Conservation (phyloP, 1,140 invertebrate genomes). For the Centruroides sculpturatus region DNA sequence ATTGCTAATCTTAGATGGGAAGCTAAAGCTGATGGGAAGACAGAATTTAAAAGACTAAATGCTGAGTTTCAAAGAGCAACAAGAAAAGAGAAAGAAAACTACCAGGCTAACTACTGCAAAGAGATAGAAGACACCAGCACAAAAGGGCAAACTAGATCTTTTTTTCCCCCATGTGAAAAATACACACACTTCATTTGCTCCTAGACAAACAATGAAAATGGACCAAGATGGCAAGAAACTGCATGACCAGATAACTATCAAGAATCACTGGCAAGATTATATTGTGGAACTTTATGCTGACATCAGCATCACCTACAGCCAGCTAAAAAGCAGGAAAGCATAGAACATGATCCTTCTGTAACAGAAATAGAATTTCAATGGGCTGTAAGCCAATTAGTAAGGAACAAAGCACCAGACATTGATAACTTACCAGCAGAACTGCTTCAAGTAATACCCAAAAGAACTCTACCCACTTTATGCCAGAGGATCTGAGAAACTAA, state of each 20-base stretch:
- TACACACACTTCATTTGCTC: background rate
- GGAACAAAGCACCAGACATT: background rate
- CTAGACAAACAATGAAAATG: background rate
- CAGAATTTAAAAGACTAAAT: background rate
- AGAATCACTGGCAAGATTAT: background rate
- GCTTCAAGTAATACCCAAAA: background rate
- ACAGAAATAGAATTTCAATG: background rate
- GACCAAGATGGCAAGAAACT: background rate
- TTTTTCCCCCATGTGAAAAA: background rate
- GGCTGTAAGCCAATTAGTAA: background rate
- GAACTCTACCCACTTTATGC: background rate
- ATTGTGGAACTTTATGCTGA: background rate
- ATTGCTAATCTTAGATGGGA: background rate
- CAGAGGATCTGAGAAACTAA: background rate
- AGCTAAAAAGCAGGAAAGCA: no score
- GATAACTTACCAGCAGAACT: background rate
- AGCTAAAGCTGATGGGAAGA: background rate
- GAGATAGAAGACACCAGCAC: background rate
- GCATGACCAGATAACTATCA: background rate
- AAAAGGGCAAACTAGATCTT: background rate
- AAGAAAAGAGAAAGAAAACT: background rate
- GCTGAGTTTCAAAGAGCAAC: background rate
- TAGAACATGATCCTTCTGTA: background rate
- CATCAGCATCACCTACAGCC: no score
- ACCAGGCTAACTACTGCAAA: background rate